Conservation (phyloP, 1,140 invertebrate genomes). For the Zophobas morio region DNA sequence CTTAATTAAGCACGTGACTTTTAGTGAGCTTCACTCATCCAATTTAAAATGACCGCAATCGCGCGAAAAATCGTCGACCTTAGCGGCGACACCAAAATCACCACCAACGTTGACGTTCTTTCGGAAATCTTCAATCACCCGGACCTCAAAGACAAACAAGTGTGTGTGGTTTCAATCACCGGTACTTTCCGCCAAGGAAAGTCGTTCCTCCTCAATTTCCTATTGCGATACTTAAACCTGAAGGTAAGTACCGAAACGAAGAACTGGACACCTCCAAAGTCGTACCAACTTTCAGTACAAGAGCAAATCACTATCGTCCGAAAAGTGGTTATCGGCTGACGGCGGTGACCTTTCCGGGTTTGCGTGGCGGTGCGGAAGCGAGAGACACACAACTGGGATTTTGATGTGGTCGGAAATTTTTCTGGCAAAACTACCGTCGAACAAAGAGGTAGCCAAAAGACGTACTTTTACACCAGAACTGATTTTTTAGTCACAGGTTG, state of each 20-base stretch:
- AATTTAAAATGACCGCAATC: too few relatives aligned
- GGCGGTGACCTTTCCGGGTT: slow-evolving; percentile 72
- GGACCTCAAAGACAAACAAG: background rate
- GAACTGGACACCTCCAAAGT: too few relatives aligned
- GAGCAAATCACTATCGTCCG: too few relatives aligned
- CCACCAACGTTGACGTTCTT: too few relatives aligned
- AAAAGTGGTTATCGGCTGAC: too few relatives aligned
- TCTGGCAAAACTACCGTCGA: slow-evolving; percentile 78
- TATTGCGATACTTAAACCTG: background rate
- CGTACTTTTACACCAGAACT: too few relatives aligned
- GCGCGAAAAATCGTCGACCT: too few relatives aligned
- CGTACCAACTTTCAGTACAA: too few relatives aligned
- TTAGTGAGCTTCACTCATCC: too few relatives aligned
- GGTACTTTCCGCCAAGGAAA: background rate
- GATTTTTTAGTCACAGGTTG: background rate
- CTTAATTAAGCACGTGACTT: too few relatives aligned
- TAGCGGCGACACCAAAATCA: too few relatives aligned
- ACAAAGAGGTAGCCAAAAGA: slow-evolving; percentile 73
- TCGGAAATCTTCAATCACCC: background rate
- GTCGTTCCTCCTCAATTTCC: background rate
- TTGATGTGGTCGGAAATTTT: slow-evolving; percentile 94
- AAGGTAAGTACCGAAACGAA: background rate
- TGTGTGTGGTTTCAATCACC: background rate
- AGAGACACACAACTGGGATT: slow-evolving; percentile 94
- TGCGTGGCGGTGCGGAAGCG: slow-evolving; percentile 91